Evolutionary conservation across 2,797 vertebrate species (phyloP).

Genomic region (Peromyscus eremicus): DNA sequence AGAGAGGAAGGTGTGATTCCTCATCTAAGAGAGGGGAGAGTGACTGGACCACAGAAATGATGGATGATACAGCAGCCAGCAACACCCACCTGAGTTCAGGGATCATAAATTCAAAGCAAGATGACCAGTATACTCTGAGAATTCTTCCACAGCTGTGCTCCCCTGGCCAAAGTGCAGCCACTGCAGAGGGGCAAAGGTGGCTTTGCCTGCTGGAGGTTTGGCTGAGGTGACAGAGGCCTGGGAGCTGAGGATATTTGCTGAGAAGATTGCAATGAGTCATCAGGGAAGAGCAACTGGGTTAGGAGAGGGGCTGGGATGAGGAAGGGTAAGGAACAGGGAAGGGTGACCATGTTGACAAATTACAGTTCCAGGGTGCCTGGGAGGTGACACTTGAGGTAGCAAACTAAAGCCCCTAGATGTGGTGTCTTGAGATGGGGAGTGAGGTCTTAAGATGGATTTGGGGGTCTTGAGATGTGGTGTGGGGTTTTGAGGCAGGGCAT

Average conservation of each 20-base stretch:
- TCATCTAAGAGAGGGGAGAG: neutral
- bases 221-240: neutral
- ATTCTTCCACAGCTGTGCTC: neutral
- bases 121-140: fast-evolving
- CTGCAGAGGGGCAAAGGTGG: neutral
- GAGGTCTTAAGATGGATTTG: neutral
- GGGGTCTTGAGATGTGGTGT: neutral
- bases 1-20: neutral
- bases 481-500: neutral
- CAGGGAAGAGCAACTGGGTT: neutral
- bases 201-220: neutral
- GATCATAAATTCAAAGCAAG: neutral
- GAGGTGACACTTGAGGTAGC: neutral
- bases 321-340: neutral
- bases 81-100: neutral
- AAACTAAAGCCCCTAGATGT: neutral
- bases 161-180: neutral
- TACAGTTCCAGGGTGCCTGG: neutral
- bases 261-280: neutral
- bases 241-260: neutral
- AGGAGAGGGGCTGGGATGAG: neutral
- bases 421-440: neutral
- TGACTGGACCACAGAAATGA: constrained; percentile 14
- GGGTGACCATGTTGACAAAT: neutral
- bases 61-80: constrained; percentile 14